These are phyloP conservation scores for Kradibia gibbosae DNA, from an alignment of 1,140 invertebrate genomes.

Conservation along the genomic window DNA sequence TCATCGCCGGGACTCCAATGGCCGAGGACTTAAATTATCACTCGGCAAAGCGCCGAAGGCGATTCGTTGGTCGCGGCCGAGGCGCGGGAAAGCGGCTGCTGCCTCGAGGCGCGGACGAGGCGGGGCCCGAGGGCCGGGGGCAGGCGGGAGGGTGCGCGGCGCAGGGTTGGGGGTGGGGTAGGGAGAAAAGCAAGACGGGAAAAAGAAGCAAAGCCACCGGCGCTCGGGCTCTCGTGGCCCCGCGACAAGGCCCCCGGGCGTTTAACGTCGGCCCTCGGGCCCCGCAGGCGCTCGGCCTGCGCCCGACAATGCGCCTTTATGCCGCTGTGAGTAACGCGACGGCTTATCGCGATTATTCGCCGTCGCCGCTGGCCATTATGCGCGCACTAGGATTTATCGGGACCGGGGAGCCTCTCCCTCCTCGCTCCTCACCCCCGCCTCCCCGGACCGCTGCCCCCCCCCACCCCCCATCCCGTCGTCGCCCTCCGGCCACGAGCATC, in stretches of 20 bases:
- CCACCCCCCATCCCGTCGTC: background rate
- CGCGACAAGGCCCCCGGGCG: background rate
- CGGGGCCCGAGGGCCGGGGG: background rate
- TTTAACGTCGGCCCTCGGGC: background rate
- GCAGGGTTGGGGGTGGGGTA: background rate
- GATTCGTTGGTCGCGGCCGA: background rate
- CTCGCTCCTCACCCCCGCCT: background rate
- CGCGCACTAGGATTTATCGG: constrained; percentile 27
- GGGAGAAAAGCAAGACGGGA: background rate
- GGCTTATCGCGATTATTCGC: constrained; percentile 37
- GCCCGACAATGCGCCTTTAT: constrained; percentile 38
- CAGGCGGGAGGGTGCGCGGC: background rate
- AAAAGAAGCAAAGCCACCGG: background rate
- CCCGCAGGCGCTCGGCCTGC: background rate
- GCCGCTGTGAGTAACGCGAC: background rate
- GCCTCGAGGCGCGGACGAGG: background rate
- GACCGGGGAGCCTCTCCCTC: background rate
- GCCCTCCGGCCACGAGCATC: background rate
- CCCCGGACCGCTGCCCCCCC: background rate
- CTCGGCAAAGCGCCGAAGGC: background rate
- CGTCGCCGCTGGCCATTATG: constrained; percentile 14
- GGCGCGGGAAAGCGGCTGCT: background rate
- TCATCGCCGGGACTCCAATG: background rate
- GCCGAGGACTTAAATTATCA: background rate
- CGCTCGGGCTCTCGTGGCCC: background rate